phyloP scores from a whole-genome alignment of 2,797 vertebrate species.

The Peromyscus attwateri region DNA sequence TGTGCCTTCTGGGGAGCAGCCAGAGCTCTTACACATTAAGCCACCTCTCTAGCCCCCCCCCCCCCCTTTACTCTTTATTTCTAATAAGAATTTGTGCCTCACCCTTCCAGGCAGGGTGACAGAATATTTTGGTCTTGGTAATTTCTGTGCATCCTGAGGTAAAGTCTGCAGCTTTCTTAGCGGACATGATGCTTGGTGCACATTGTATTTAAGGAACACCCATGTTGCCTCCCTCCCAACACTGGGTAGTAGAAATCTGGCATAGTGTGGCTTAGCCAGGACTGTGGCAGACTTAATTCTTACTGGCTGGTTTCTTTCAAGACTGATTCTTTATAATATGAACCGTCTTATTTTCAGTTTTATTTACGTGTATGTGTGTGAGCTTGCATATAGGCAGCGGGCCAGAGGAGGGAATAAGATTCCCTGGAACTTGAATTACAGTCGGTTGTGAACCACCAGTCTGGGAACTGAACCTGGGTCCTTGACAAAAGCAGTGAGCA shows the following conservation, averaged over 20 bases:
- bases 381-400: not conserved
- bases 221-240: not conserved
- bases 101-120: not conserved
- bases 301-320: not conserved
- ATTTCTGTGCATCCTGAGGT: not conserved
- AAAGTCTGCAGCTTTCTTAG: not conserved
- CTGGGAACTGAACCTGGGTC: not conserved
- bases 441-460: not conserved
- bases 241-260: rapidly evolving
- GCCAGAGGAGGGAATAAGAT: not conserved
- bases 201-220: rapidly evolving
- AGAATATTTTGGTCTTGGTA: not conserved
- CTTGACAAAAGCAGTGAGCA: not conserved
- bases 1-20: not conserved
- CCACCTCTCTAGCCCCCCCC: not conserved
- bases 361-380: not conserved
- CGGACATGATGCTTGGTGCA: not conserved
- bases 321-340: not conserved
- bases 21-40: not conserved
- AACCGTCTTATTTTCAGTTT: not conserved
- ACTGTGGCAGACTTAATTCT: not conserved
- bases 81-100: not conserved
- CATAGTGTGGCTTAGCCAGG: not conserved
- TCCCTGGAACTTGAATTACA: not conserved
- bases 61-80: not conserved